Percentiles rank a stretch among this genome's conserved stretches.
Evolutionary conservation across 2,888 invertebrate genomes (phyloP).

Genomic region (Pemphredon lugubris): DNA sequence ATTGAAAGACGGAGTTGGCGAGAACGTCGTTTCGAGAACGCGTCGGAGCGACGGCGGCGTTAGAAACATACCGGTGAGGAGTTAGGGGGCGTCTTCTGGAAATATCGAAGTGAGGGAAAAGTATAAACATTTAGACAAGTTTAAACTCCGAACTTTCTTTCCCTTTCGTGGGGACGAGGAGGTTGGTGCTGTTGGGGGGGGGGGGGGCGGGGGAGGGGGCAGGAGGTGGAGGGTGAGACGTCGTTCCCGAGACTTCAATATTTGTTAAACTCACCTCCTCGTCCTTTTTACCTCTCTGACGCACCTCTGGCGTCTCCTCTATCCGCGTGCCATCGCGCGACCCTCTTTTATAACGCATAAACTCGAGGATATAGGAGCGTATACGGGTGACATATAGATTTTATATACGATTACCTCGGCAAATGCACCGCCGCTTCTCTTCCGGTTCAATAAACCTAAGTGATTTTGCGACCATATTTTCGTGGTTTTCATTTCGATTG

Average conservation of each 20-base stretch:
- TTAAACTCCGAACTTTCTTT: slow-evolving; percentile 73
- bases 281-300: slow-evolving; percentile 43
- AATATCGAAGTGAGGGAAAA: slow-evolving; percentile 67
- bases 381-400: slow-evolving; percentile 72
- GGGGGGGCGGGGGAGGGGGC: slow-evolving; percentile 24
- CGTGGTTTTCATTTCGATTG: slow-evolving; percentile 71
- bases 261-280: slow-evolving; percentile 72
- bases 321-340: slow-evolving; percentile 50
- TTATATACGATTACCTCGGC: slow-evolving; percentile 70
- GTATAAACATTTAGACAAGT: slow-evolving; percentile 76
- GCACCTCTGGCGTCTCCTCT: slow-evolving; percentile 49
- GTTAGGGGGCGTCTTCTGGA: slow-evolving; percentile 51
- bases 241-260: slow-evolving; percentile 73
- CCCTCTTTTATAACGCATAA: slow-evolving; percentile 75
- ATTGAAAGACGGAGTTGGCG: slow-evolving; percentile 62
- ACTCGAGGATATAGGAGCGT: slow-evolving; percentile 63
- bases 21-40: slow-evolving; percentile 56
- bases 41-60: slow-evolving; percentile 55
- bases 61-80: slow-evolving; percentile 27
- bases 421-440: slow-evolving; percentile 63
- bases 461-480: slow-evolving; percentile 76
- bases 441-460: slow-evolving; percentile 70
- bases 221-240: slow-evolving; percentile 48
- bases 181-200: too few relatives aligned
- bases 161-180: slow-evolving; percentile 34